Evolutionary conservation across 2,797 vertebrate species (phyloP).

Genomic region (Telmatherina bonti): DNA sequence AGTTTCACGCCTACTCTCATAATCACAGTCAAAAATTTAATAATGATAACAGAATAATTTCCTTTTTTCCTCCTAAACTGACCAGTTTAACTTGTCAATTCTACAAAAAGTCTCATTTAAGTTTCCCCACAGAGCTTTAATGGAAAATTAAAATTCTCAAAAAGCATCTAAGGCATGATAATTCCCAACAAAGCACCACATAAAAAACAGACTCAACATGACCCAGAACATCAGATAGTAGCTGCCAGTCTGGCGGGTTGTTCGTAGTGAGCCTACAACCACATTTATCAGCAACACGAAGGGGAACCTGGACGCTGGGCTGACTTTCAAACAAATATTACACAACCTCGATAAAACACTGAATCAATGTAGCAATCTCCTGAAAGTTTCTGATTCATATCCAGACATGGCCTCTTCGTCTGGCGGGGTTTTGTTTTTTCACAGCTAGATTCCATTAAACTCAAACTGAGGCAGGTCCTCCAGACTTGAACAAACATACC

Average conservation of each 20-base stretch:
- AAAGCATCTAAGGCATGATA: too few species aligned
- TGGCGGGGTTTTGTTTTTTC: constrained; percentile 32
- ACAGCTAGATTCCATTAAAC: constrained; percentile 19
- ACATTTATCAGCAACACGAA: neutral
- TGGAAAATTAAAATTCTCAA: too few species aligned
- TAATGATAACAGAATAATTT: neutral
- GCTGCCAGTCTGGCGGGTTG: neutral
- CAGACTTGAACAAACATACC: neutral
- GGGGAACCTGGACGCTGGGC: constrained; percentile 12
- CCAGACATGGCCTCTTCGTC: constrained; percentile 7
- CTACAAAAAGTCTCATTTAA: neutral
- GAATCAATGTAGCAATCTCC: constrained; percentile 54
- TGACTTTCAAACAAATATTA: constrained; percentile 56
- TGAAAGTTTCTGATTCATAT: constrained; percentile 45
- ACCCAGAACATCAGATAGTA: constrained; percentile 1
- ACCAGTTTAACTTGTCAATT: neutral
- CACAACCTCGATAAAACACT: constrained; percentile 57
- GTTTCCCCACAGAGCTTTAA: neutral
- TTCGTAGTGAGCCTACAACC: neutral
- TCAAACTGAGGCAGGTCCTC: constrained; percentile 9
- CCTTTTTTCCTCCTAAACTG: neutral
- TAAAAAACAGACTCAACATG: constrained; percentile 4
- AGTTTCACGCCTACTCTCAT: neutral
- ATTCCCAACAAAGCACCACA: neutral
- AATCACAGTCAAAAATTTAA: neutral